A percentile compares a stretch with the other conserved stretches of the same genome.
Conservation (phyloP, 2,797 vertebrate species). For the Fundulus diaphanus region DNA sequence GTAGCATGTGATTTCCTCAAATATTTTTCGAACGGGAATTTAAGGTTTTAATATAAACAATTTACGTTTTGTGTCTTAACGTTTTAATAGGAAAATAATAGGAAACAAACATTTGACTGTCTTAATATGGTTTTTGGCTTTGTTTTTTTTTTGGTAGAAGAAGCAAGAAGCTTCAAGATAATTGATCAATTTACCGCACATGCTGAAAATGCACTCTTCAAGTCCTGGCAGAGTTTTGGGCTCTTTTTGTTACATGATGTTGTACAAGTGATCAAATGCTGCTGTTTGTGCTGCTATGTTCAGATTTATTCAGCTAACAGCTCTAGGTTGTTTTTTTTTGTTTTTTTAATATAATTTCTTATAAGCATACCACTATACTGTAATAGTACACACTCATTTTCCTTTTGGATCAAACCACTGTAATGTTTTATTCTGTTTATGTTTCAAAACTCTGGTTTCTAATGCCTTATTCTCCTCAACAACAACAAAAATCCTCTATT, state of each 20-base stretch:
- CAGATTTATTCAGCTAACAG: conserved; percentile 16
- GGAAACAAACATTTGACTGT: conserved; percentile 9
- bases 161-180: neutral
- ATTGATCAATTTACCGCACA: neutral
- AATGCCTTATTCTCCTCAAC: conserved; percentile 55
- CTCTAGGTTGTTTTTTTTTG: conserved; percentile 38
- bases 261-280: conserved; percentile 56
- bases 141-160: too few relatives aligned
- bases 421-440: conserved; percentile 3
- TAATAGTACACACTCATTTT: conserved; percentile 18
- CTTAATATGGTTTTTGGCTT: neutral
- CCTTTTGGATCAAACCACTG: conserved; percentile 3
- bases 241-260: conserved; percentile 15
- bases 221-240: conserved; percentile 1
- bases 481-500: neutral
- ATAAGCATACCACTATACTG: conserved; percentile 7
- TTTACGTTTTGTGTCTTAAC: neutral
- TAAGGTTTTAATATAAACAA: neutral
- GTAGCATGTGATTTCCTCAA: neutral
- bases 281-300: conserved; percentile 54
- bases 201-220: neutral
- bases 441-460: conserved; percentile 20
- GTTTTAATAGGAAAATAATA: conserved; percentile 5
- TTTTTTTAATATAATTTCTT: neutral
- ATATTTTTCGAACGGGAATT: neutral